These are phyloP conservation scores for Pangasius larnaudii DNA, from an alignment of 2,797 vertebrate species.

Conservation along the genomic window DNA sequence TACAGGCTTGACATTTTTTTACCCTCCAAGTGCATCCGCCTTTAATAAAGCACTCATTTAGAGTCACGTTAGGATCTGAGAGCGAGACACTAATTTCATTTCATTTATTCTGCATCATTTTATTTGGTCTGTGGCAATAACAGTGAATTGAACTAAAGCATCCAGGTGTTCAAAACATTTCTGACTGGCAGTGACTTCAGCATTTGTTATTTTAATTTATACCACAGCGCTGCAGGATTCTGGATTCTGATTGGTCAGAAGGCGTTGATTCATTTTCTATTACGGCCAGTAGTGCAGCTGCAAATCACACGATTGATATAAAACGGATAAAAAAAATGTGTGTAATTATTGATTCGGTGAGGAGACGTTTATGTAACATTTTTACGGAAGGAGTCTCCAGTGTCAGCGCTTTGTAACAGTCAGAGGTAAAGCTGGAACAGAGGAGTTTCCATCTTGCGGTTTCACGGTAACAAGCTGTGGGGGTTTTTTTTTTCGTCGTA, in stretches of 20 bases:
- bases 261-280: not conserved
- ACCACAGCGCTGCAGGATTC: not conserved
- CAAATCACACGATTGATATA: not conserved
- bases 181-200: not conserved
- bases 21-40: not conserved
- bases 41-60: not conserved
- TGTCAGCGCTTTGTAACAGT: not conserved
- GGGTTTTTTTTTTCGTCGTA: not conserved
- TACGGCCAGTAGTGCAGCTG: not conserved
- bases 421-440: not conserved
- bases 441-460: not conserved
- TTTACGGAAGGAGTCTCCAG: not conserved
- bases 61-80: not conserved
- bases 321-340: not conserved
- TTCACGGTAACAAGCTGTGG: not conserved
- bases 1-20: not conserved
- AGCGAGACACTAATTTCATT: not conserved
- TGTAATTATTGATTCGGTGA: not conserved
- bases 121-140: not conserved
- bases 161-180: not conserved
- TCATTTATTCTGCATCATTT: not conserved
- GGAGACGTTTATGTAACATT: not conserved
- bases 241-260: not conserved
- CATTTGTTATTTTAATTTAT: not conserved
- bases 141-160: not conserved